These are phyloP conservation scores for Macheiramphus alcinus DNA, from an alignment of 2,113 vertebrate species.

Conservation along the genomic window DNA sequence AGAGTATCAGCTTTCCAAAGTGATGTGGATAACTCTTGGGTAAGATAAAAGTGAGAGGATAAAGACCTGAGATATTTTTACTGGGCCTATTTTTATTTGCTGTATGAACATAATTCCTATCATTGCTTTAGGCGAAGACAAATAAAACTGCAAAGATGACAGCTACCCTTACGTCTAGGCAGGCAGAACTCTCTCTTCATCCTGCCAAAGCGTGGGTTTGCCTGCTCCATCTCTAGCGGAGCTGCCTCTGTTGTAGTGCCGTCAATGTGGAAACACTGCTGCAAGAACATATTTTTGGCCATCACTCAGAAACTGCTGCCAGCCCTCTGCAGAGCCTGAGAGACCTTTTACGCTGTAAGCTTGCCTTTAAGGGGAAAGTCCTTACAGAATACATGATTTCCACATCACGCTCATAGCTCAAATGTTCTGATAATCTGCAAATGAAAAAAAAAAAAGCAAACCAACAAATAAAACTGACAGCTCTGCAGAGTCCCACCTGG, in stretches of 20 bases:
- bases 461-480: background rate
- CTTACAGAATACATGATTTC: background rate
- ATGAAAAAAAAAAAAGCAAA: background rate
- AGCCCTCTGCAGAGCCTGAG: conserved; percentile 2
- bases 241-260: conserved; percentile 53
- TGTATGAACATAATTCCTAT: conserved; percentile 19
- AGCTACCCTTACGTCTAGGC: background rate
- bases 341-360: background rate
- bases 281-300: conserved; percentile 64
- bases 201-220: conserved; percentile 47
- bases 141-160: conserved; percentile 44
- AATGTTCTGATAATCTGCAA: background rate
- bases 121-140: conserved; percentile 35
- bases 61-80: conserved; percentile 45
- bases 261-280: conserved; percentile 56
- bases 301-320: conserved; percentile 42
- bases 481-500: background rate
- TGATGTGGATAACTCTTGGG: background rate
- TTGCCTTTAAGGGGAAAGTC: conserved; percentile 30
- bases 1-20: conserved; percentile 7
- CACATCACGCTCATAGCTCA: background rate
- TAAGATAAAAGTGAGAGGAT: conserved; percentile 44
- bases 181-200: background rate
- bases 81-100: conserved; percentile 46
- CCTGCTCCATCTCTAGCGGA: conserved; percentile 9